Base-by-base conservation (phyloP, 2,888 invertebrate genomes). In the Sminthurides aquaticus region DNA sequence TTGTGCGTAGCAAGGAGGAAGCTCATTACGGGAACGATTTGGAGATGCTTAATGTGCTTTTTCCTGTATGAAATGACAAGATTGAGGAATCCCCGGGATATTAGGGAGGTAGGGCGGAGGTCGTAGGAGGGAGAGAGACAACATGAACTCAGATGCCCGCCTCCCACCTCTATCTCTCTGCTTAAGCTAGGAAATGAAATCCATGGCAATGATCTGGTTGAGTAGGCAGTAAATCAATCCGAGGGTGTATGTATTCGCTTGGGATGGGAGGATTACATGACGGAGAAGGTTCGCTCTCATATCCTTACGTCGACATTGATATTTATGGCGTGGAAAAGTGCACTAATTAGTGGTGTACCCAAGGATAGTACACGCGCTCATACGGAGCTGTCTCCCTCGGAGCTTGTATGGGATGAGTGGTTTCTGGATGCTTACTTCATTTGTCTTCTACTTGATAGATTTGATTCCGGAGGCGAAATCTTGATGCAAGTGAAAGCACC, bases 321-420 rank as follows among this genome's bases (percentile, higher is more conserved):
- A 65, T 67, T 65, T 61, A 60, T 67, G 62, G 62, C 62, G 65
- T 67, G 67, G 67, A 67, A 67, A 67, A 67, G 65, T 67, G 67
- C 55, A 67, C 65, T 67, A 67, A 67, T 67, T 67, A 67, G 65
- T 49, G 60, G 60, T 65, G 43, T 49, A 60, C 57, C 57, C 56
- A 26, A 2, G 26, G 57, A 57, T 49, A 57, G 57, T 57, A 57
- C 62, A 62, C 49, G 57, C 56, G 60, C 60, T 55, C 56, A 34
- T 15, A 34, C 43, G 15, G 43, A 34, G 43, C 5, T 34, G 5
- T 34, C 43, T 5, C 43, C 43, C 43, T 15, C 8, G 5, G 43
- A 34, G 43, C 43, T 34, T 34, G 43, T 34, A 34, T 15, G 5
- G 8, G 15, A 34, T 34, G 8, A 34, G 8, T 15, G 43, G 43